Evolutionary conservation across 2,888 invertebrate genomes (phyloP).

Genomic region (Agrypnus murinus): DNA sequence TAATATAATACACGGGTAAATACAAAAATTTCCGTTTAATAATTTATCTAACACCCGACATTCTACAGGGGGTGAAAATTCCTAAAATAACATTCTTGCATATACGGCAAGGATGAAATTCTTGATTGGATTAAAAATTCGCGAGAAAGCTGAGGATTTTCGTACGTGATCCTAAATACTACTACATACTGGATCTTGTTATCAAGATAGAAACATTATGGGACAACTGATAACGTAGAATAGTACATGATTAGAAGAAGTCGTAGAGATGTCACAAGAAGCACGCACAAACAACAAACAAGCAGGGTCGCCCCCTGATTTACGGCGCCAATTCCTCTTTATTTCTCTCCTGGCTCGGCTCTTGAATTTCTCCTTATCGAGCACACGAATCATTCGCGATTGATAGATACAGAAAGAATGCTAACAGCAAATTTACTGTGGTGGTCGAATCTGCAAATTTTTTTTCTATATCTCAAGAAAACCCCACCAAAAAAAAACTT

Average conservation of each 20-base stretch:
- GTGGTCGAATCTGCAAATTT: slow-evolving; percentile 1
- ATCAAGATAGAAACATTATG: slow-evolving; percentile 39
- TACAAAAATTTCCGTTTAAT: slow-evolving; percentile 1
- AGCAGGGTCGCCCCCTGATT: slow-evolving; percentile 67
- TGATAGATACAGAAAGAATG: slow-evolving; percentile 62
- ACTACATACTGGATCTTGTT: slow-evolving; percentile 18
- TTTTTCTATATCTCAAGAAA: slow-evolving; percentile 14
- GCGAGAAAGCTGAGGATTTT: background rate
- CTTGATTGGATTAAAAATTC: slow-evolving; percentile 21
- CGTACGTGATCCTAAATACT: background rate
- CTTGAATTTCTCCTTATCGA: slow-evolving; percentile 68
- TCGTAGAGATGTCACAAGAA: slow-evolving; percentile 65
- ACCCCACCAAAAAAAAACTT: slow-evolving; percentile 6
- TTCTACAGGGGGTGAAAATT: slow-evolving; percentile 4
- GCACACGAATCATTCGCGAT: slow-evolving; percentile 64
- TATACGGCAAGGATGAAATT: slow-evolving; percentile 4
- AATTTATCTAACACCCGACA: slow-evolving; percentile 18
- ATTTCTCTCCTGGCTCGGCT: slow-evolving; percentile 70
- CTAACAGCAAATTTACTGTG: slow-evolving; percentile 59
- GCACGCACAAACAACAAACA: slow-evolving; percentile 68
- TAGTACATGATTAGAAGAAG: slow-evolving; percentile 67
- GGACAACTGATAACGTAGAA: slow-evolving; percentile 62
- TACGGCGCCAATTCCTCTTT: slow-evolving; percentile 72
- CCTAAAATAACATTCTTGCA: slow-evolving; percentile 21
- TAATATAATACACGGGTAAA: background rate